Percentiles rank a stretch among this genome's conserved stretches.
These are phyloP conservation scores for Melanotaenia pygmaea DNA, from an alignment of 2,797 vertebrate genomes.

Conservation along the genomic window DNA sequence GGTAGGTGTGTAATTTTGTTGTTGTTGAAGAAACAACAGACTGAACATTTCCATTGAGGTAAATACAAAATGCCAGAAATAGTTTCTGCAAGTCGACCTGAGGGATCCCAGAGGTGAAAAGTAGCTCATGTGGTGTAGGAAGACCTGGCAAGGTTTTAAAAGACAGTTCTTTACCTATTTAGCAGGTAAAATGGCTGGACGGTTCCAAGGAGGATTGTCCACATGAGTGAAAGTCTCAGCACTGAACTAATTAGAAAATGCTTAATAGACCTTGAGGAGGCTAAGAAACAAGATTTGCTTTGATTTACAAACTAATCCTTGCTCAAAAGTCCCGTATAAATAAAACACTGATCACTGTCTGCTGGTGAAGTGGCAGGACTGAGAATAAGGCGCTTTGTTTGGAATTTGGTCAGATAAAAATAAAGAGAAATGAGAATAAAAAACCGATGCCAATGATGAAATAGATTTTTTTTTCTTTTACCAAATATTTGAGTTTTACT, in stretches of 20 bases:
- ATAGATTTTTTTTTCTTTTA: conserved; percentile 26
- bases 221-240: conserved; percentile 38
- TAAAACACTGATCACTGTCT: conserved; percentile 56
- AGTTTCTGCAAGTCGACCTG: conserved; percentile 77
- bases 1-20: conserved; percentile 49
- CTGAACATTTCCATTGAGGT: conserved; percentile 72
- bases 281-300: conserved; percentile 28
- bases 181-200: conserved; percentile 54
- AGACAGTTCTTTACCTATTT: conserved; percentile 44
- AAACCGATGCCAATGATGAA: conserved; percentile 26
- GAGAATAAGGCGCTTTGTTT: conserved; percentile 76
- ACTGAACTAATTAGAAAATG: conserved; percentile 51
- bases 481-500: conserved; percentile 16
- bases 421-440: conserved; percentile 13
- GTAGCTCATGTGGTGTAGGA: conserved; percentile 64
- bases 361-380: conserved; percentile 67
- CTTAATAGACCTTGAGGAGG: conserved; percentile 36
- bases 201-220: conserved; percentile 23
- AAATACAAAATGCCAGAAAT: conserved; percentile 72
- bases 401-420: conserved; percentile 42
- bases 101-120: conserved; percentile 68
- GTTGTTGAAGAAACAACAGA: conserved; percentile 49
- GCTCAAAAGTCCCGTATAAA: conserved; percentile 43
- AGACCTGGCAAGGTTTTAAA: conserved; percentile 65
- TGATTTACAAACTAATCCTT: conserved; percentile 55